A percentile compares a stretch with the other conserved stretches of the same genome.
Conservation (phyloP, 1,140 invertebrate genomes). For the Lasioglossum baleicum region DNA sequence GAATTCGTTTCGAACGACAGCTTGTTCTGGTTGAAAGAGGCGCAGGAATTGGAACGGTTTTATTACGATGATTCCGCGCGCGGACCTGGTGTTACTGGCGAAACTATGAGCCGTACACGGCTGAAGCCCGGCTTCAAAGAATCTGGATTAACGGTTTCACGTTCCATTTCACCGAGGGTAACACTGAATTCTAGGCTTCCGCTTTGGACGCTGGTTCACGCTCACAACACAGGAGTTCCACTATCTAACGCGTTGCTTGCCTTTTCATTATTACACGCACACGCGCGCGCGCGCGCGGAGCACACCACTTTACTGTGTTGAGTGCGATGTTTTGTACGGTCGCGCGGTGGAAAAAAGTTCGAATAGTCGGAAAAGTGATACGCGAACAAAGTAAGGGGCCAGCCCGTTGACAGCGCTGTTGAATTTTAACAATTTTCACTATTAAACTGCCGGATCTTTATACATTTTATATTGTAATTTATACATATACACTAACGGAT, state of each 20-base stretch:
- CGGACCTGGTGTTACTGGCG: not conserved
- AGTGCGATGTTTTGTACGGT: too few species aligned
- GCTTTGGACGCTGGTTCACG: not conserved
- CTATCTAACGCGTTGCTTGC: not conserved
- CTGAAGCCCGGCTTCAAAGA: not conserved
- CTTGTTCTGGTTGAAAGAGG: not conserved
- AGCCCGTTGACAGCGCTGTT: too few species aligned
- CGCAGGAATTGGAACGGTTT: constrained; percentile 3
- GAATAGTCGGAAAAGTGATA: too few species aligned
- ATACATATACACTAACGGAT: too few species aligned
- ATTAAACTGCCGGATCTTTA: too few species aligned
- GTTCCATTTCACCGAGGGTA: constrained; percentile 5
- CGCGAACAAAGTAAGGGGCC: too few species aligned
- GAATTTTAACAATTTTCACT: too few species aligned
- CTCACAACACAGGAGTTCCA: not conserved
- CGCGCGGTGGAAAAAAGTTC: too few species aligned
- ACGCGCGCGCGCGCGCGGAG: not conserved
- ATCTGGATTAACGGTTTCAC: constrained; percentile 6
- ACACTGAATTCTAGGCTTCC: constrained; percentile 4
- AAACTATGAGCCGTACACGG: not conserved
- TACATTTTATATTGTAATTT: too few species aligned
- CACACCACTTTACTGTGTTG: too few species aligned
- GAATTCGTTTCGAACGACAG: constrained; percentile 5
- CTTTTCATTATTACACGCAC: not conserved
- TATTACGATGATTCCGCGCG: not conserved